Evolutionary conservation across 2,113 vertebrate species (phyloP).

Genomic region (Daboia siamensis): DNA sequence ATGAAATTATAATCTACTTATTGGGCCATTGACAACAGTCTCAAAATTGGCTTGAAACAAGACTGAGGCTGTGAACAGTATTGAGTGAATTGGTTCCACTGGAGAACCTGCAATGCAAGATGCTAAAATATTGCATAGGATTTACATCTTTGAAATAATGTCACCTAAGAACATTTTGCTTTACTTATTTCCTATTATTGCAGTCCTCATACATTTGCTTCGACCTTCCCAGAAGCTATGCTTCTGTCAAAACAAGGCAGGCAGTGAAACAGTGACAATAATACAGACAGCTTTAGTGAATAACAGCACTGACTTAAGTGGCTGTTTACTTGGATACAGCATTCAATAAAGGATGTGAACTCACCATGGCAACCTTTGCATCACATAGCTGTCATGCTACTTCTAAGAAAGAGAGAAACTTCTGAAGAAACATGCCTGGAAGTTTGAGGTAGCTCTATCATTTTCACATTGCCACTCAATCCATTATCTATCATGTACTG

Average conservation of each 20-base stretch:
- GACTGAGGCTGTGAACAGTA: not conserved
- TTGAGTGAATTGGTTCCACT: not conserved
- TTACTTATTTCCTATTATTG: not conserved
- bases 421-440: conserved; percentile 49
- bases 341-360: conserved; percentile 59
- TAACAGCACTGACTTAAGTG: conserved; percentile 23
- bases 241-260: conserved; percentile 41
- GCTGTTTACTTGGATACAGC: conserved; percentile 62
- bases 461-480: conserved; percentile 11
- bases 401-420: conserved; percentile 54
- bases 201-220: not conserved
- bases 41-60: not conserved
- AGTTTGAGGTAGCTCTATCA: conserved; percentile 41
- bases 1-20: not conserved
- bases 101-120: not conserved
- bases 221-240: conserved; percentile 10
- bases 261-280: conserved; percentile 26
- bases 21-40: not conserved
- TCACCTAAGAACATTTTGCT: not conserved
- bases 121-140: not conserved
- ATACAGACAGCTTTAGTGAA: conserved; percentile 50
- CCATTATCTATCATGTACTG: not conserved
- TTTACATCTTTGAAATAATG: not conserved
- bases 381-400: conserved; percentile 47
- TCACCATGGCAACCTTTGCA: conserved; percentile 60